A percentile compares a stretch with the other conserved stretches of the same genome.
These are phyloP conservation scores for Drosophila paracracens DNA, from an alignment of 2,888 invertebrate species.

Conservation along the genomic window DNA sequence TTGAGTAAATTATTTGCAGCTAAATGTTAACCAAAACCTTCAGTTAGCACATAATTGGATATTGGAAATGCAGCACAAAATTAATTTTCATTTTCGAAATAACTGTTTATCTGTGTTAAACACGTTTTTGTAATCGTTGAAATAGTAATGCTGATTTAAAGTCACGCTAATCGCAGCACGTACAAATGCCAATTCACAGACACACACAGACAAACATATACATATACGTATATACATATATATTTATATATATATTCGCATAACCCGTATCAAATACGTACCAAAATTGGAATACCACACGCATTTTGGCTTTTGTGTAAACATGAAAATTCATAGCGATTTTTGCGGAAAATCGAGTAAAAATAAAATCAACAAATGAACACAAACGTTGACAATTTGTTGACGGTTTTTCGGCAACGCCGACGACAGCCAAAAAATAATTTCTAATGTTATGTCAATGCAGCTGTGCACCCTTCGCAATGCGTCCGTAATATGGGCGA, in stretches of 20 bases:
- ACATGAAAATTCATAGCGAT: slow-evolving; percentile 41
- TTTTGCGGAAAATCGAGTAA: slow-evolving; percentile 34
- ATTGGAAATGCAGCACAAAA: slow-evolving; percentile 5
- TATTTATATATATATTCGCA: neutral
- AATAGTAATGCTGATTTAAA: slow-evolving; percentile 42
- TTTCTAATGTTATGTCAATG: slow-evolving; percentile 64
- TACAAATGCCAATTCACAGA: slow-evolving; percentile 6
- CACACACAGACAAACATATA: neutral
- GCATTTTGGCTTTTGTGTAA: slow-evolving; percentile 60
- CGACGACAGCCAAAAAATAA: slow-evolving; percentile 67
- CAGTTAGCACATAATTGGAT: slow-evolving; percentile 7
- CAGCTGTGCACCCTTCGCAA: slow-evolving; percentile 3
- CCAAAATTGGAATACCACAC: slow-evolving; percentile 46
- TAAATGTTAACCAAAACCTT: neutral
- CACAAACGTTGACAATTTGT: slow-evolving; percentile 71
- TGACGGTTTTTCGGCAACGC: slow-evolving; percentile 60
- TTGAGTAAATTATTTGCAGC: neutral
- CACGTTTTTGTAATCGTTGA: slow-evolving; percentile 29
- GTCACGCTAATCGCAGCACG: slow-evolving; percentile 45
- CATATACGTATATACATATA: neutral
- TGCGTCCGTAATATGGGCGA: neutral
- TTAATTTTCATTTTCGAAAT: slow-evolving; percentile 23
- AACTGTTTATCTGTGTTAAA: slow-evolving; percentile 18
- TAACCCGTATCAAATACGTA: slow-evolving; percentile 24
- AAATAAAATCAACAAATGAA: slow-evolving; percentile 67